Conservation (phyloP, 2,797 vertebrate genomes). For the Phyllotis vaccarum region DNA sequence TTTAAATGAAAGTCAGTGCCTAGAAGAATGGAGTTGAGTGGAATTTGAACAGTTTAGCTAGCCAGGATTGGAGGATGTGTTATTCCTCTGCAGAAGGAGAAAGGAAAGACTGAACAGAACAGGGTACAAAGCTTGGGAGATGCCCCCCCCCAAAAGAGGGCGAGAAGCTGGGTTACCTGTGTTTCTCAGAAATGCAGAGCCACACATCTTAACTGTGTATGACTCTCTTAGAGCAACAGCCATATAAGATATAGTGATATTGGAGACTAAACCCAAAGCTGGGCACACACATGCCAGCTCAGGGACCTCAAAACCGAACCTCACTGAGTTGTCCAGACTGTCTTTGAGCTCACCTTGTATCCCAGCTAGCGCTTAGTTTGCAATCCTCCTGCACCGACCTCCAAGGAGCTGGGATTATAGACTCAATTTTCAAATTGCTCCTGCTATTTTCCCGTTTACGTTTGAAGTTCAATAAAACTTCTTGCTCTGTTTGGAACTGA, state of each 20-base stretch:
- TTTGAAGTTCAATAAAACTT: conserved; percentile 26
- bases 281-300: no score
- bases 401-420: not conserved
- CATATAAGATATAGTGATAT: not conserved
- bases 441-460: not conserved
- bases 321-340: no score
- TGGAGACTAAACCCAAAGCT: accelerated
- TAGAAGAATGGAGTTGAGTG: not conserved
- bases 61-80: not conserved
- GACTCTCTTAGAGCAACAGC: accelerated
- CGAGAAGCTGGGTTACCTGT: no score
- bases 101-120: not conserved
- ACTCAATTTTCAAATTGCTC: not conserved
- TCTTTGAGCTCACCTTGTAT: not conserved
- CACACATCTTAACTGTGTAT: accelerated
- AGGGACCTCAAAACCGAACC: no score
- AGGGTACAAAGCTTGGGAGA: not conserved
- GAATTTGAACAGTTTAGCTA: not conserved
- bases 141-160: not conserved
- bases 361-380: not conserved
- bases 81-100: not conserved
- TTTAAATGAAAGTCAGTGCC: not conserved
- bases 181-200: not conserved
- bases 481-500: not conserved
- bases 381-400: not conserved